These are phyloP conservation scores for Acanthochromis polyacanthus DNA, from an alignment of 2,113 vertebrate species.

Conservation along the genomic window DNA sequence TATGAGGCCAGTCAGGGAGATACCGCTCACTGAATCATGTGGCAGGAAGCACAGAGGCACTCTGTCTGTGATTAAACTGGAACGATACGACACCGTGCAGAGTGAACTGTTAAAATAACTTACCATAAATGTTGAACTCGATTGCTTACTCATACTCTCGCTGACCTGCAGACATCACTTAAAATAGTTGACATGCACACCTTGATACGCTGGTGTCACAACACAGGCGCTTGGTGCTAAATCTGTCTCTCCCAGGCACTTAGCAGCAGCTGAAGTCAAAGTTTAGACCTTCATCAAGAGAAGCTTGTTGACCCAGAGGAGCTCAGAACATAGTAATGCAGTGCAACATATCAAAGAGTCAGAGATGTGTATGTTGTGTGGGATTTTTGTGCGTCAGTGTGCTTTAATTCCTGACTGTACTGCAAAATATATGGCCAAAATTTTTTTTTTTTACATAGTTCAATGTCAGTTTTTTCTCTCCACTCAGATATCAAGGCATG, in stretches of 20 bases:
- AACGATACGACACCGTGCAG: background rate
- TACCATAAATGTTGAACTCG: conserved; percentile 61
- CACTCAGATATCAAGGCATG: background rate
- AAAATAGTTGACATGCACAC: conserved; percentile 56
- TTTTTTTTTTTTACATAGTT: background rate
- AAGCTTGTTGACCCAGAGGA: too few relatives aligned
- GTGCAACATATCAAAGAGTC: conserved; percentile 4
- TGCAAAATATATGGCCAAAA: too few relatives aligned
- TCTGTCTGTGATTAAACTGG: background rate
- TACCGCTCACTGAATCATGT: conserved; percentile 31
- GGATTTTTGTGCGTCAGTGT: background rate
- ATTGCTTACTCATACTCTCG: conserved; percentile 10
- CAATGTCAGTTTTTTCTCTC: background rate
- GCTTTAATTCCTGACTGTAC: too few relatives aligned
- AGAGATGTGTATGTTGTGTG: background rate
- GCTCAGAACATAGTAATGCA: background rate
- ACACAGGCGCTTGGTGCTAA: conserved; percentile 26
- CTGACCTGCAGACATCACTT: conserved; percentile 50
- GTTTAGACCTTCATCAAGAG: background rate
- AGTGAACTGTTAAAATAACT: conserved; percentile 58
- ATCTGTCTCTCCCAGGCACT: conserved; percentile 38
- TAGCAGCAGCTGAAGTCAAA: conserved; percentile 16
- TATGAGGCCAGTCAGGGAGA: conserved; percentile 26
- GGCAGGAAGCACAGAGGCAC: conserved; percentile 56
- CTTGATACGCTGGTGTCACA: conserved; percentile 34